Evolutionary conservation across 2,797 vertebrate genomes (phyloP).

Genomic region (Sebastes steindachneri): DNA sequence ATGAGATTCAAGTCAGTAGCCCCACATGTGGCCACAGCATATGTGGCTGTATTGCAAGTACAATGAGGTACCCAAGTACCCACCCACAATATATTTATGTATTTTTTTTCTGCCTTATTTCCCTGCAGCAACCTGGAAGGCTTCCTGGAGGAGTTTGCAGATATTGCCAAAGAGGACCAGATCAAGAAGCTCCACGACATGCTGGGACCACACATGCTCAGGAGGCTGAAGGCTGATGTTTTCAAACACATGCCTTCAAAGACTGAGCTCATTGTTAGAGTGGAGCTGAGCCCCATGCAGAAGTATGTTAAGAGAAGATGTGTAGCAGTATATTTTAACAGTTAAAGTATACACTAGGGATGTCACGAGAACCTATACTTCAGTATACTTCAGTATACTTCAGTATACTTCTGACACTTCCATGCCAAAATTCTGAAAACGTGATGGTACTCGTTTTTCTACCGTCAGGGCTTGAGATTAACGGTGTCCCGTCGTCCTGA

Average conservation of each 20-base stretch:
- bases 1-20: slow-evolving; percentile 95
- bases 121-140: slow-evolving; percentile 92
- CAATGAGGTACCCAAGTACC: neutral
- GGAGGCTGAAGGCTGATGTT: slow-evolving; percentile 97
- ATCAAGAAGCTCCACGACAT: slow-evolving; percentile 99
- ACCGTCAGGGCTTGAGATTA: no score
- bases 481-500: no score
- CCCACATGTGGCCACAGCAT: neutral
- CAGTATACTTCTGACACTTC: no score
- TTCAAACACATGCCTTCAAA: slow-evolving; percentile 99
- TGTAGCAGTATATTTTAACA: neutral
- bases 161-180: slow-evolving; percentile 99
- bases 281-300: slow-evolving; percentile 98
- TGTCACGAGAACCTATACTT: no score
- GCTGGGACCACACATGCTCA: slow-evolving; percentile 97
- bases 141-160: slow-evolving; percentile 98
- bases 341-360: neutral
- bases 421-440: no score
- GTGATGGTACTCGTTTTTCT: no score
- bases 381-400: no score
- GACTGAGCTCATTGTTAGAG: slow-evolving; percentile 96
- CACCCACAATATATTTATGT: neutral
- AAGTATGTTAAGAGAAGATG: slow-evolving; percentile 82
- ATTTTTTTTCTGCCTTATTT: neutral
- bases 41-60: neutral